A percentile compares a stretch with the other conserved stretches of the same genome.
phyloP scores from a whole-genome alignment of 1,140 invertebrate species.

The Lamellibrachia luymesi region DNA sequence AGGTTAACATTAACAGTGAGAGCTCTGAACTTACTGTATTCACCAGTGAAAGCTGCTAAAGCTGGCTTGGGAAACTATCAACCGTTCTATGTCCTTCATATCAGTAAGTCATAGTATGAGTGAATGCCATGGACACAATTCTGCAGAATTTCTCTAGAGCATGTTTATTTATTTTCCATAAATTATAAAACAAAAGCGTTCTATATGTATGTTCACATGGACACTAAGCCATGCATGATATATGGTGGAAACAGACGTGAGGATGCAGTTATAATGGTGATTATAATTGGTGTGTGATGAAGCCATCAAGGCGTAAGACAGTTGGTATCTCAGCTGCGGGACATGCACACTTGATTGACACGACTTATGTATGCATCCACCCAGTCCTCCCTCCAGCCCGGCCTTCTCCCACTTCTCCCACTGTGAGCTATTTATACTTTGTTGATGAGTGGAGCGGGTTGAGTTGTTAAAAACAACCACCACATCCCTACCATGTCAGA shows the following conservation, averaged over 20 bases:
- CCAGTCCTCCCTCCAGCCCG: neutral
- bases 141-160: neutral
- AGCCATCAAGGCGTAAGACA: neutral
- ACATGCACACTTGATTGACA: neutral
- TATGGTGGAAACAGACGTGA: neutral
- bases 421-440: neutral
- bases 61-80: too few species aligned
- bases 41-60: too few species aligned
- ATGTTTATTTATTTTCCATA: neutral
- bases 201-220: too few species aligned
- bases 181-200: neutral
- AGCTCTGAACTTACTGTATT: too few species aligned
- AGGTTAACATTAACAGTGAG: too few species aligned
- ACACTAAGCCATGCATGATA: neutral
- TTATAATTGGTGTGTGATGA: neutral
- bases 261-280: neutral
- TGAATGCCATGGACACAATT: neutral
- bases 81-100: neutral
- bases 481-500: neutral
- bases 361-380: neutral
- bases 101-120: neutral
- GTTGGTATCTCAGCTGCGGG: neutral
- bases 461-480: conserved; percentile 1
- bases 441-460: neutral
- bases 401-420: neutral